Conservation (phyloP, 1,140 invertebrate species). For the Scaptomyza pallida region DNA sequence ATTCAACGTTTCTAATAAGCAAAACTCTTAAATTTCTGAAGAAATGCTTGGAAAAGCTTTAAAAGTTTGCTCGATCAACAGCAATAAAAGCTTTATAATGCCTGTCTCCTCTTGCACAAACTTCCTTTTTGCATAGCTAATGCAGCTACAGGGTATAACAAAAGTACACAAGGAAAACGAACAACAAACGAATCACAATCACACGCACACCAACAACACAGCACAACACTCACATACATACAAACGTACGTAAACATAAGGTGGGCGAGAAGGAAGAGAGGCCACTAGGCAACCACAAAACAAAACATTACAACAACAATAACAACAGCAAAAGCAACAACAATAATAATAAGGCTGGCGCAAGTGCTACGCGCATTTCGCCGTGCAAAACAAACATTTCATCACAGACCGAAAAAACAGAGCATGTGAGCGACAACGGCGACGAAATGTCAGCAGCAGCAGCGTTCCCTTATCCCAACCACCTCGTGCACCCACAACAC, state of each 20-base stretch:
- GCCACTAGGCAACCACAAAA: conserved; percentile 65
- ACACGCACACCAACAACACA: too few species aligned
- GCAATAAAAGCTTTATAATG: too few species aligned
- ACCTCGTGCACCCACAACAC: conserved; percentile 2
- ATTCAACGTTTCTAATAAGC: too few species aligned
- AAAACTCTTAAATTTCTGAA: too few species aligned
- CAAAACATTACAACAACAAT: conserved; percentile 67
- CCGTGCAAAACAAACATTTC: conserved; percentile 81
- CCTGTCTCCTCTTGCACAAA: neutral
- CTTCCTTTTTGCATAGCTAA: neutral
- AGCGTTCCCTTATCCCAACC: conserved; percentile 12
- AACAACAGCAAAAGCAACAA: conserved; percentile 39
- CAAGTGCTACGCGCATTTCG: conserved; percentile 75
- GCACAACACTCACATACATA: neutral
- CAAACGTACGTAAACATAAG: neutral
- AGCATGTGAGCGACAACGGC: conserved; percentile 46
- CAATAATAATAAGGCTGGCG: conserved; percentile 31
- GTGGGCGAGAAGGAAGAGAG: neutral
- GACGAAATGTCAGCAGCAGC: conserved; percentile 75
- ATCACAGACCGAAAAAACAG: conserved; percentile 67
- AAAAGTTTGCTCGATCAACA: too few species aligned
- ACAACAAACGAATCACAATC: conserved; percentile 61
- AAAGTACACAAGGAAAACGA: conserved; percentile 52
- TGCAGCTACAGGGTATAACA: conserved; percentile 21
- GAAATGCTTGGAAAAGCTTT: too few species aligned